Base-by-base conservation (phyloP, 2,888 invertebrate genomes). In the Trachelus stipa region DNA sequence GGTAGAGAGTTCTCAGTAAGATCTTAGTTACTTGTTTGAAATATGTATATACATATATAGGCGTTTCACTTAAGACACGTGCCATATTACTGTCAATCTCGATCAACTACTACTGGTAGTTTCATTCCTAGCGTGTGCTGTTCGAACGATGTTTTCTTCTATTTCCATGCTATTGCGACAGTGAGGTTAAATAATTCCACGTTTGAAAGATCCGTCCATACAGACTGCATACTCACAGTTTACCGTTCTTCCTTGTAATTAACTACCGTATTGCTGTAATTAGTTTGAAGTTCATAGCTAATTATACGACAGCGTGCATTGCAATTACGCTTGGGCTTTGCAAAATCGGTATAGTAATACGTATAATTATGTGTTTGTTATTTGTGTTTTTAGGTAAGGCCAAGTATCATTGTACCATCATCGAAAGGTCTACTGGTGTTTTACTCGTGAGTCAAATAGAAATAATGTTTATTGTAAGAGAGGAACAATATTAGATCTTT, bases 191-290 rank as follows among this genome's bases (percentile, higher is more conserved):
- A 56, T 23, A 6, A 23, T 9, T 23, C 9, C 56, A 56, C 23
- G 23, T 56, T 56, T 56, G 9, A 23, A 56, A 9, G 56, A 23
- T 56, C 23, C 56, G 23, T 56, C 56, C 9, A 23, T 23, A 56
- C 6, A 9, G 23, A 56, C 56, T 9, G 56, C 23, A 23, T 9
- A 56, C 9, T 56, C 56, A 2, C 23, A 23, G 23, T 23, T 23
- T 56, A 56, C 23, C 56, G 56, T 56, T 56, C 84, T 85, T 85
- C 80, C 84, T 77, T 79, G 83, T 82, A 85, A 85, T 85, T 85
- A 85, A 85, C 84, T 84, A 79, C 83, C 79, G 85, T 85, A 85
- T 84, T 80, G 80, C 77, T 80, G 83, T 83, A 85, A 85, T 81
- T 83, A 77, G 78, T 75, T 79, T 81, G 83, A 82, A 83, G 84